Percentiles rank a stretch among this genome's conserved stretches.
Conservation (phyloP, 2,113 vertebrate genomes). For the Psettodes erumei region DNA sequence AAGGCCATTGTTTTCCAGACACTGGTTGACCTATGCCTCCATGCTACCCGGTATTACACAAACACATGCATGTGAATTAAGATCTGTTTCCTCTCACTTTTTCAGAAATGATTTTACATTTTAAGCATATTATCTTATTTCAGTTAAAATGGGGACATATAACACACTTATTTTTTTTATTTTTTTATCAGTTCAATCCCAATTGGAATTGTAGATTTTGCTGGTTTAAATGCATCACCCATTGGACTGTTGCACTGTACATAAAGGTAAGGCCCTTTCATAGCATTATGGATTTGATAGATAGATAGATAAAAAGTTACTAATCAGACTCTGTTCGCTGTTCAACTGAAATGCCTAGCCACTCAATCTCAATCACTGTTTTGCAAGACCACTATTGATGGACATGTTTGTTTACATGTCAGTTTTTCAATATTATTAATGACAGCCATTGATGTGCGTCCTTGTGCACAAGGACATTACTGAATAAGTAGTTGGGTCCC, state of each 20-base stretch:
- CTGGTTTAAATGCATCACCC: not conserved
- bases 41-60: conserved; percentile 18
- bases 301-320: too few species aligned
- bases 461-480: conserved; percentile 26
- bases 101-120: not conserved
- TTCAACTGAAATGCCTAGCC: conserved; percentile 7
- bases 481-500: conserved; percentile 5
- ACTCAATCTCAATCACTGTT: conserved; percentile 17
- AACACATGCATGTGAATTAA: conserved; percentile 42
- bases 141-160: not conserved
- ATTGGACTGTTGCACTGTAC: not conserved
- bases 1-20: conserved; percentile 47
- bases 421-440: conserved; percentile 40
- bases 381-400: conserved; percentile 28
- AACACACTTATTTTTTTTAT: not conserved
- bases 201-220: not conserved
- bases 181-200: not conserved
- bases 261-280: not conserved
- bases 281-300: not conserved
- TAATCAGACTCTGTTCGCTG: not conserved
- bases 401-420: conserved; percentile 43
- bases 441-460: conserved; percentile 27
- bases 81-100: not conserved
- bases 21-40: conserved; percentile 64
- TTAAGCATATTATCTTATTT: not conserved